Evolutionary conservation across 2,113 vertebrate genomes (phyloP), one percentile per base, ranked within the genome.

Genomic region (Cichladusa arquata): DNA sequence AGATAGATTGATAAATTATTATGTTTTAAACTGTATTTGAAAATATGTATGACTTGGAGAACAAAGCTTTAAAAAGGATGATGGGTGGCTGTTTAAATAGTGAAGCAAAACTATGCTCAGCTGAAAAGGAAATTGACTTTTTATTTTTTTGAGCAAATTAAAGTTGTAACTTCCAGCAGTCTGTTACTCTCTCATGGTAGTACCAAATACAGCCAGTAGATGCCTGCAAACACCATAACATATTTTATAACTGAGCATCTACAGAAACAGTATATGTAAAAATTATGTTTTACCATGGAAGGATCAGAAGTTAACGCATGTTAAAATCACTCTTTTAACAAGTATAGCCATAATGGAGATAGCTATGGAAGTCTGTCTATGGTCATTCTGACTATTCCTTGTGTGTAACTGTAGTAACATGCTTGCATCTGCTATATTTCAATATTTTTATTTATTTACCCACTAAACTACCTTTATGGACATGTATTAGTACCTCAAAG

Each of bases 191-290:
- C 51, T 73, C 34, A 87, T 95, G 97, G 82, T 98, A 97, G 71
- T 98, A 97, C 98, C 97, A 54, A 66, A 58, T 73, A 19, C 88
- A 94, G 65, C 97, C 98, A 99, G 97, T 81, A 98, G 99, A 99
- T 99, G 99, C 98, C 99, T 98, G 98, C 98, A 97, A 97, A 97
- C 97, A 97, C 98, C 97, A 0, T 91, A 18, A 84, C 74, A 98
- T 97, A 56, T 60, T 95, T 38, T 88, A 31, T 64, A 58, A 62
- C 34, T 48, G 86, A 93, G n/a, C 15, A 69, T 24, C 8, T 91
- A 67, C 72, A 72, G 44, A 51, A 82, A 64, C 13, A 58, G 10
- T 14, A 8, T 26, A 7, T 51, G 20, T 38, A 48, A 11, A 44
- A 71, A 20, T 15, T 82, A 92, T 90, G 6, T 29, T 94, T 72